Base-by-base conservation (phyloP, 2,113 vertebrate species). In the Rhinogobius similis region DNA sequence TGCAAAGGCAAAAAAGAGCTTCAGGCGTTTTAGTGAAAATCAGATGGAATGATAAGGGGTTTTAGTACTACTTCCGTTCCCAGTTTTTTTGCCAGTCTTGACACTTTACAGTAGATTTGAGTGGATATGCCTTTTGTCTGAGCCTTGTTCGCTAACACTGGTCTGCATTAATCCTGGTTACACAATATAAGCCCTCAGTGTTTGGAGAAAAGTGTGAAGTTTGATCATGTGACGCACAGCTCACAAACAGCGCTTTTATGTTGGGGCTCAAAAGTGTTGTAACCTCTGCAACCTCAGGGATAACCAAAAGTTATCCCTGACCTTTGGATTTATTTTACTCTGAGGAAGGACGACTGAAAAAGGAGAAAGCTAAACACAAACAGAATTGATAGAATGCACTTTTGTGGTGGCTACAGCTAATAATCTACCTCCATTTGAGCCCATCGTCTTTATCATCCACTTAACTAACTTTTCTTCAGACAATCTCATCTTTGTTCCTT, bases 161-260 rank as follows among this genome's bases (percentile, higher is more conserved):
- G n/a, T n/a, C n/a, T n/a, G n/a, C 68, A 72, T 65, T 67, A 78
- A 84, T 84, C 72, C 78, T 64, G 53, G 52, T 81, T 75, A 70
- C 66, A 78, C 82, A 81, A 84, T 61, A 26, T 23, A 77, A 76
- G 50, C 43, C 62, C n/a, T 58, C 12, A 55, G 52, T 48, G 52
- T 18, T 58, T 32, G 61, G 32, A 14, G 26, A 12, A 14, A 26
- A 32, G 58, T 67, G 46, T 62, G 66, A 56, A 56, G 20, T 18
- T 65, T 14, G 59, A 26, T 74, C 58, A 65, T 64, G 64, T 46
- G 26, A 67, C 5, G 11, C 52, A 2, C 16, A 2, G 20, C 16
- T 41, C 41, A 23, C 61, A 58, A 46, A n/a, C 52, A 16, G 12
- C 2, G 1, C 53, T 53, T 65, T 70, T 27, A 39, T 69, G 43